phyloP scores from a whole-genome alignment of 2,113 vertebrate species.

The Gopherus flavomarginatus region DNA sequence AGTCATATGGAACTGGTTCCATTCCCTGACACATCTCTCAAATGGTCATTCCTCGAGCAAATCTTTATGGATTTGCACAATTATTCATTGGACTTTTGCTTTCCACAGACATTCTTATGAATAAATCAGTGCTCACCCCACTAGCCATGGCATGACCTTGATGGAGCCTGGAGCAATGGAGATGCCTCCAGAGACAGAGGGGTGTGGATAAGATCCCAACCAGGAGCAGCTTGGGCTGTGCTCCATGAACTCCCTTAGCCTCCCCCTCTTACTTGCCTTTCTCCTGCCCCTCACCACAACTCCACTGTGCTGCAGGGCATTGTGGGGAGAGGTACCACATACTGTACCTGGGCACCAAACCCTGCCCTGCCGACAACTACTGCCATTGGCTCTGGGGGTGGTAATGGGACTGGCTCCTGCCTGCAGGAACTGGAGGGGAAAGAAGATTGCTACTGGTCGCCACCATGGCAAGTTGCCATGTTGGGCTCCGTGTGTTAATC shows the following conservation, averaged over 20 bases:
- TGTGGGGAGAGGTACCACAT: not conserved
- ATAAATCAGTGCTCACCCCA: too few species aligned
- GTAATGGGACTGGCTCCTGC: rapidly evolving
- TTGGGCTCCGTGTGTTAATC: not conserved
- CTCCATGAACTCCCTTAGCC: too few species aligned
- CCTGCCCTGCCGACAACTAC: rapidly evolving
- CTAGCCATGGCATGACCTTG: too few species aligned
- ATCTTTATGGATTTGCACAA: rapidly evolving
- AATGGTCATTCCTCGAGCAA: rapidly evolving
- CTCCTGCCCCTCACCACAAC: not conserved
- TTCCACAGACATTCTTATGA: rapidly evolving
- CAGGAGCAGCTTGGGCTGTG: too few species aligned
- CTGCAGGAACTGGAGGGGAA: not conserved
- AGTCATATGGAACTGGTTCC: rapidly evolving
- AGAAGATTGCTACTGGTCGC: not conserved
- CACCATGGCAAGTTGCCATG: not conserved
- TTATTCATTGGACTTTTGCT: rapidly evolving
- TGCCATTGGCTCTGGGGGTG: rapidly evolving
- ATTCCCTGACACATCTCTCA: rapidly evolving
- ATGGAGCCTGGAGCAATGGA: too few species aligned
- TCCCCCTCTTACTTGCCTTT: not conserved
- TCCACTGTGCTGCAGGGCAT: not conserved
- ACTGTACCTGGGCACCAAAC: not conserved
- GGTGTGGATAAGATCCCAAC: too few species aligned
- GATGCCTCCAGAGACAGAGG: too few species aligned